Evolutionary conservation across 2,113 vertebrate species (phyloP).

Genomic region (Pantherophis guttatus): DNA sequence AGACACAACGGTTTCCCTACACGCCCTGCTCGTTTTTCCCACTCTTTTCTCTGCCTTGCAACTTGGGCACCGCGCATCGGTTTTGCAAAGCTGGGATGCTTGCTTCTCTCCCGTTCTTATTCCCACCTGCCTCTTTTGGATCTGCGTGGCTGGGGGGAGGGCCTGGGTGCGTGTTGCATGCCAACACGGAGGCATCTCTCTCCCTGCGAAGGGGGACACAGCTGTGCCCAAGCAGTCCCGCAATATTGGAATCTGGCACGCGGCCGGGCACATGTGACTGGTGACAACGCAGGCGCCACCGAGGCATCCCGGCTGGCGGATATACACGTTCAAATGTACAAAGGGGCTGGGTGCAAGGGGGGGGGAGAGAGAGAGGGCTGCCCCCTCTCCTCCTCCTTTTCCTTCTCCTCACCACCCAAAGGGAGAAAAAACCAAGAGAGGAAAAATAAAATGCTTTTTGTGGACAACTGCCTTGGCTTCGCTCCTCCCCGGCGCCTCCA

Average conservation of each 20-base stretch:
- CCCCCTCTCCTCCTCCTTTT: too few species aligned
- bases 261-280: background rate
- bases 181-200: background rate
- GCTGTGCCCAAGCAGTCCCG: background rate
- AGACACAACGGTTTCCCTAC: slow-evolving; percentile 28
- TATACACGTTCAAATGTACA: accelerated
- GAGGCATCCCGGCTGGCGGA: background rate
- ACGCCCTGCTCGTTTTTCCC: background rate
- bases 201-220: accelerated
- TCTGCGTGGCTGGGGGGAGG: background rate
- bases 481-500: background rate
- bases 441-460: background rate
- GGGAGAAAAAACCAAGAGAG: background rate
- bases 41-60: background rate
- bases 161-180: background rate
- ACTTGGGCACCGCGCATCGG: slow-evolving; percentile 24
- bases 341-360: accelerated
- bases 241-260: accelerated
- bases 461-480: background rate
- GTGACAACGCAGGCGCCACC: accelerated
- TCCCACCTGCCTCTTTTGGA: slow-evolving; percentile 12
- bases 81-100: slow-evolving; percentile 25
- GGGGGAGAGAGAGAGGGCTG: background rate
- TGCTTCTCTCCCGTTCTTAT: slow-evolving; percentile 3
- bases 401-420: too few species aligned